phyloP scores from a whole-genome alignment of 2,113 vertebrate species.

The Cryptotis parvus region DNA sequence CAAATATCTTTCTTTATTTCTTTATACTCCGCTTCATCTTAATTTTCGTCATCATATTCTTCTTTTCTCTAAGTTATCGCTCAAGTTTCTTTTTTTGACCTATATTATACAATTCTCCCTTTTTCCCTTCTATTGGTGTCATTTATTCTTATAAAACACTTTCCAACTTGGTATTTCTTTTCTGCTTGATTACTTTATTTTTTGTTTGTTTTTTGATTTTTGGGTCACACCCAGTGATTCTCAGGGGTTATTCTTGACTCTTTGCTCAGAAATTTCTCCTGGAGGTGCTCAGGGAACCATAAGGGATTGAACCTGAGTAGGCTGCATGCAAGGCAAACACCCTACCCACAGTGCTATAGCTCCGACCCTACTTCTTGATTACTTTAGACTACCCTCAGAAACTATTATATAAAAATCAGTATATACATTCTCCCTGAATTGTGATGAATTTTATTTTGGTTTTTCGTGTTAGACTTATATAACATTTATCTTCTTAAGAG shows the following conservation, averaged over 20 bases:
- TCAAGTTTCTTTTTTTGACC: background rate
- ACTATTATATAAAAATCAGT: background rate
- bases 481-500: background rate
- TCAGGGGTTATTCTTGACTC: no score
- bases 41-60: no score
- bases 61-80: background rate
- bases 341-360: no score
- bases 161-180: no score
- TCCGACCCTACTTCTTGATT: background rate
- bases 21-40: no score
- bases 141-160: background rate
- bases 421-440: background rate
- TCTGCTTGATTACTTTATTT: background rate
- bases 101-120: background rate
- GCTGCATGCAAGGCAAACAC: no score
- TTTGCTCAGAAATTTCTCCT: no score
- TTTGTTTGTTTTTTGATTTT: no score
- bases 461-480: constrained; percentile 14
- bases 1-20: no score
- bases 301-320: no score
- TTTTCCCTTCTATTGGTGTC: background rate
- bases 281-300: no score
- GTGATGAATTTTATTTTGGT: background rate
- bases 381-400: background rate
- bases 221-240: no score